phyloP scores from a whole-genome alignment of 2,113 vertebrate species.

The Austrofundulus limnaeus region DNA sequence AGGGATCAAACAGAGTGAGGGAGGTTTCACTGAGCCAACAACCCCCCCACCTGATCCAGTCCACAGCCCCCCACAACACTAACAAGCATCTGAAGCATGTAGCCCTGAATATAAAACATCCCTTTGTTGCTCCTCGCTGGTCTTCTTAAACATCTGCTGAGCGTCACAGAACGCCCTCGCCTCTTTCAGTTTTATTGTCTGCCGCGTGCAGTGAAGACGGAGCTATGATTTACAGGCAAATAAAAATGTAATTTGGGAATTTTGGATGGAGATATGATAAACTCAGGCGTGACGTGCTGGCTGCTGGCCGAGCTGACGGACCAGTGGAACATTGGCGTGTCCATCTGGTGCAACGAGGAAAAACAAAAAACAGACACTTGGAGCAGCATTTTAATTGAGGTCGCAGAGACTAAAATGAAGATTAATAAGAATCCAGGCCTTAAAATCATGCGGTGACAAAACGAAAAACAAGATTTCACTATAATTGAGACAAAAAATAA shows the following conservation, averaged over 20 bases:
- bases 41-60: slow-evolving; percentile 16
- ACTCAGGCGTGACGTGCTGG: slow-evolving; percentile 62
- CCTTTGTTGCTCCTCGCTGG: slow-evolving; percentile 23
- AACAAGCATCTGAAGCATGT: slow-evolving; percentile 60
- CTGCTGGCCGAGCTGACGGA: slow-evolving; percentile 57
- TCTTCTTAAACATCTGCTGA: slow-evolving; percentile 47
- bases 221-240: slow-evolving; percentile 60
- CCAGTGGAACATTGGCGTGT: slow-evolving; percentile 62
- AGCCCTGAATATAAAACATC: slow-evolving; percentile 37
- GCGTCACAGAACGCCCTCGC: slow-evolving; percentile 1
- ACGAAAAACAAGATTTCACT: slow-evolving; percentile 2
- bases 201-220: slow-evolving; percentile 40
- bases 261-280: slow-evolving; percentile 62
- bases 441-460: slow-evolving; percentile 23
- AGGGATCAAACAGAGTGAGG: slow-evolving; percentile 32
- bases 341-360: slow-evolving; percentile 72
- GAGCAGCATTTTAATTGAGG: slow-evolving; percentile 46
- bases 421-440: slow-evolving; percentile 40
- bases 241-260: slow-evolving; percentile 61
- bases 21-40: slow-evolving; percentile 36
- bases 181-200: slow-evolving; percentile 58
- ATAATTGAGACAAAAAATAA: no score
- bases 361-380: slow-evolving; percentile 27
- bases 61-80: slow-evolving; percentile 43
- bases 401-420: slow-evolving; percentile 38